Percentiles rank a stretch among this genome's conserved stretches.
Evolutionary conservation across 1,140 invertebrate genomes (phyloP).

Genomic region (Chlorops oryzae): DNA sequence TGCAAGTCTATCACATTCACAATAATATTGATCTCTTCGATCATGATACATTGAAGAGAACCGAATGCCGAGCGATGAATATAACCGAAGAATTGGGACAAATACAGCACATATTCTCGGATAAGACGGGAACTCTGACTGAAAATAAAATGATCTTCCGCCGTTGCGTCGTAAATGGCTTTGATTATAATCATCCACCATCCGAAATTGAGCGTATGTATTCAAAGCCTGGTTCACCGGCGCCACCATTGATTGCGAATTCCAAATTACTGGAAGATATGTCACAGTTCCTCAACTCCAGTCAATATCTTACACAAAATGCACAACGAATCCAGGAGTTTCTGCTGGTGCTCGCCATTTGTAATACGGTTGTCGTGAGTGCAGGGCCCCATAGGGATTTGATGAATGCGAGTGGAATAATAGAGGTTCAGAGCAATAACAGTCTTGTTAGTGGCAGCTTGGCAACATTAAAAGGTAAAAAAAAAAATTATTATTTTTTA

Average conservation of each 20-base stretch:
- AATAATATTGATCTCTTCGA: constrained; percentile 85
- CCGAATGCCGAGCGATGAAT: constrained; percentile 93
- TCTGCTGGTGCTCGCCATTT: constrained; percentile 84
- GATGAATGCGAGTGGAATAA: constrained; percentile 75
- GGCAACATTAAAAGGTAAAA: constrained; percentile 22
- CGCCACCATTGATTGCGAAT: constrained; percentile 59
- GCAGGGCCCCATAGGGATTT: constrained; percentile 81
- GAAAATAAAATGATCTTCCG: constrained; percentile 97
- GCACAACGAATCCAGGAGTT: constrained; percentile 74
- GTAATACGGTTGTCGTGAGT: constrained; percentile 94
- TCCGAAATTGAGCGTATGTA: constrained; percentile 54
- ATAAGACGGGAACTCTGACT: constrained; percentile 95
- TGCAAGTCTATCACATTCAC: constrained; percentile 94
- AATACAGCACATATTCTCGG: constrained; percentile 93
- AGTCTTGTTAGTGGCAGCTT: constrained; percentile 7
- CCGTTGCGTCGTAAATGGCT: constrained; percentile 78
- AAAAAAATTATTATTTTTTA: too few relatives aligned
- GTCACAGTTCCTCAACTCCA: constrained; percentile 22
- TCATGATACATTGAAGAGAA: constrained; percentile 70
- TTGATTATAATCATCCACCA: constrained; percentile 79
- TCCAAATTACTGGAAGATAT: constrained; percentile 63
- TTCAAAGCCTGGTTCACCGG: constrained; percentile 50
- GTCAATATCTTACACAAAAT: constrained; percentile 34
- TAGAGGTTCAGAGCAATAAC: constrained; percentile 49
- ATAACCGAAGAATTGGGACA: constrained; percentile 96